Evolutionary conservation across 2,888 invertebrate genomes (phyloP).

Genomic region (Tipula lateralis): DNA sequence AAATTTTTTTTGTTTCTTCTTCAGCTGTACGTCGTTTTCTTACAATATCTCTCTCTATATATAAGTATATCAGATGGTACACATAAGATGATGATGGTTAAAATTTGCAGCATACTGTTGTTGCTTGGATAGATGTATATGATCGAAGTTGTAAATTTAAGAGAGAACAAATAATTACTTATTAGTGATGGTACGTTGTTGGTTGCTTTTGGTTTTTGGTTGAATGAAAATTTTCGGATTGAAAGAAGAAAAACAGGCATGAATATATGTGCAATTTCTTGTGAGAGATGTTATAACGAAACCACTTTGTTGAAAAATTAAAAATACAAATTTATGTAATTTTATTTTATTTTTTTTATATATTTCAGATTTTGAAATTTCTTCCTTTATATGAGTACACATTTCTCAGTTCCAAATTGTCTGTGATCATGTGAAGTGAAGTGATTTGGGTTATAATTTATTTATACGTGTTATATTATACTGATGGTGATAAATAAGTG

Average conservation of each 20-base stretch:
- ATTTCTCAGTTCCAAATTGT: background rate
- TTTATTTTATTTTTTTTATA: background rate
- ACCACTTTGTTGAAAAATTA: background rate
- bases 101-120: background rate
- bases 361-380: background rate
- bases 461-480: background rate
- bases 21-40: background rate
- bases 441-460: background rate
- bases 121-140: background rate
- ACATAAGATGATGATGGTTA: background rate
- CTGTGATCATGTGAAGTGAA: background rate
- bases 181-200: background rate
- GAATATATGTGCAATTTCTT: background rate
- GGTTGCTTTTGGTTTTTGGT: background rate
- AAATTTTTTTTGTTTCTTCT: background rate
- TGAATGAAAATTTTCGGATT: conserved; percentile 3
- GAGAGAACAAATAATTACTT: background rate
- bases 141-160: background rate
- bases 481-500: background rate
- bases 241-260: background rate
- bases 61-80: background rate
- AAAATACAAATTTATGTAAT: background rate
- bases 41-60: background rate
- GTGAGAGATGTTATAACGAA: background rate
- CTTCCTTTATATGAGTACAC: background rate